Evolutionary conservation across 2,888 invertebrate genomes (phyloP).

Genomic region (Sarcophaga variegata): DNA sequence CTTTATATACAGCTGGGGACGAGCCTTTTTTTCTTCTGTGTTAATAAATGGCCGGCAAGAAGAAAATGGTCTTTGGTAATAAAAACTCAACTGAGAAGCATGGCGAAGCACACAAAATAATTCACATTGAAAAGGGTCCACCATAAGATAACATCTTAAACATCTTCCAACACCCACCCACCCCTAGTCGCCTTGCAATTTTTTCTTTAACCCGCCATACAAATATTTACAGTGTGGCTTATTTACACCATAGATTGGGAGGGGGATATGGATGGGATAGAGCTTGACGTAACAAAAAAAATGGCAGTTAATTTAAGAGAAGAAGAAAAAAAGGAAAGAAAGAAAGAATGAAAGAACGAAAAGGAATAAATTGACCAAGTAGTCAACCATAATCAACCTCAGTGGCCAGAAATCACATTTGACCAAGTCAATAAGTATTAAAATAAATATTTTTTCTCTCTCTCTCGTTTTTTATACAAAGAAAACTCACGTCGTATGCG

Average conservation of each 20-base stretch:
- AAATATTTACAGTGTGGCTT: constrained; percentile 69
- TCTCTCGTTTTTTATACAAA: neutral
- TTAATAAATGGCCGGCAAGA: constrained; percentile 47
- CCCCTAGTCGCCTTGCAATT: neutral
- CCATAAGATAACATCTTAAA: constrained; percentile 54
- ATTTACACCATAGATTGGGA: constrained; percentile 59
- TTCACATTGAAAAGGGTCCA: constrained; percentile 55
- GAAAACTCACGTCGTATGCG: neutral
- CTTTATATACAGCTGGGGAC: constrained; percentile 52
- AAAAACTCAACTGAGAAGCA: constrained; percentile 10
- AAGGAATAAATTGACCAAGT: constrained; percentile 67
- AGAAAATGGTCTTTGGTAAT: constrained; percentile 44
- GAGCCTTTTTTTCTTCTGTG: neutral
- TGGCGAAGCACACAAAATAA: neutral
- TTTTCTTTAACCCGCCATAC: constrained; percentile 25
- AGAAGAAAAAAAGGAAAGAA: constrained; percentile 16
- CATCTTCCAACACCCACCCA: neutral
- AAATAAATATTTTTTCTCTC: constrained; percentile 64
- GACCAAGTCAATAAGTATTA: constrained; percentile 67
- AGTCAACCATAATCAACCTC: constrained; percentile 79
- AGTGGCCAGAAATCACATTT: constrained; percentile 80
- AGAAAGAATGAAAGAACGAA: neutral
- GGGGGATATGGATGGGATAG: neutral
- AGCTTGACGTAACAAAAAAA: constrained; percentile 14
- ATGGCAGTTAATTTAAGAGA: constrained; percentile 53